Evolutionary conservation across 1,140 invertebrate species (phyloP).

Genomic region (Atopsyche davidsoni): DNA sequence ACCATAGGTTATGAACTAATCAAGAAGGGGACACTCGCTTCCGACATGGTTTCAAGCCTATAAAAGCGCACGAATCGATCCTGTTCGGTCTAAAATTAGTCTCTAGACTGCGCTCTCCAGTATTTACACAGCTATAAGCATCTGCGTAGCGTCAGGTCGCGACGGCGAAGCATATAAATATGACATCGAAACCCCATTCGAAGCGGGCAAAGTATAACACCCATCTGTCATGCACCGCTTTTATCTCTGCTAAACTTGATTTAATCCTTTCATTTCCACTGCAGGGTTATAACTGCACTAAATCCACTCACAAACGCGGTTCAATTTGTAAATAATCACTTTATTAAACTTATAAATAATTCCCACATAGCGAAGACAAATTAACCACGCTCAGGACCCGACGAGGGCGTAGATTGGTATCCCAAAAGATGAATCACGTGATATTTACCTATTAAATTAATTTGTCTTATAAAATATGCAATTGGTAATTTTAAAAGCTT

Average conservation of each 20-base stretch:
- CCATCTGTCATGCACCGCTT: conserved; percentile 20
- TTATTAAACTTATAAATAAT: conserved; percentile 20
- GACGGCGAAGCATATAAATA: conserved; percentile 11
- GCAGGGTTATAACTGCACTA: no score
- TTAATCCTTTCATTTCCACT: no score
- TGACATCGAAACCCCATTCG: conserved; percentile 13
- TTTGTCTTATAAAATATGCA: no score
- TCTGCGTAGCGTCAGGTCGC: conserved; percentile 17
- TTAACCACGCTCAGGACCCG: conserved; percentile 2
- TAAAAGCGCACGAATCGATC: conserved; percentile 15
- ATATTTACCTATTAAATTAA: background rate
- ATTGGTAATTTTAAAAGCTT: no score
- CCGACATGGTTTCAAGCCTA: conserved; percentile 13
- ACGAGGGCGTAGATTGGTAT: conserved; percentile 5
- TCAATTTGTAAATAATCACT: no score
- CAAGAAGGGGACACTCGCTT: background rate
- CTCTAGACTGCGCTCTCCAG: background rate
- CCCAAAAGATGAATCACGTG: background rate
- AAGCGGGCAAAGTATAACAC: conserved; percentile 16
- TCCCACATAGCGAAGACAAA: conserved; percentile 16
- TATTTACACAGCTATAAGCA: conserved; percentile 25
- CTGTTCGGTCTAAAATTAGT: conserved; percentile 13
- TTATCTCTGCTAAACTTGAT: no score
- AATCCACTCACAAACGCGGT: no score
- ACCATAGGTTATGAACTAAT: conserved; percentile 13